Conservation (phyloP, 2,797 vertebrate genomes). For the Propithecus perrieri region DNA sequence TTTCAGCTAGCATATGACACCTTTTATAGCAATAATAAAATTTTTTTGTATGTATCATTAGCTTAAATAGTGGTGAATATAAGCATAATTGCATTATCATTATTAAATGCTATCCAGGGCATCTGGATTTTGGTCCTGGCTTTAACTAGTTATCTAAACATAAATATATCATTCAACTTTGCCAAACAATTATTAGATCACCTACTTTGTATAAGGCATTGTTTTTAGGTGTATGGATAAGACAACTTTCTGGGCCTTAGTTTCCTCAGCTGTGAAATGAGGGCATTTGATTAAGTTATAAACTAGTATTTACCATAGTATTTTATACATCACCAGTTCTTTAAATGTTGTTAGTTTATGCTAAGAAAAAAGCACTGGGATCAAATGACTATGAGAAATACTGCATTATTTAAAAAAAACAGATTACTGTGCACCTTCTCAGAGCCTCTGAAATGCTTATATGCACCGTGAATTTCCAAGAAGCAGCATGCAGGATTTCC, state of each 20-base stretch:
- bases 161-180: not conserved
- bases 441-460: conserved; percentile 6
- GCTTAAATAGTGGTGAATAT: conserved; percentile 17
- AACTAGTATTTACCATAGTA: conserved; percentile 11
- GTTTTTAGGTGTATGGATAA: conserved; percentile 5
- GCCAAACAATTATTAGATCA: not conserved
- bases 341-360: conserved; percentile 15
- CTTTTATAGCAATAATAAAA: conserved; percentile 39
- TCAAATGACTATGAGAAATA: conserved; percentile 39
- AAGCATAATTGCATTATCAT: not conserved
- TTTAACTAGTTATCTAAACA: conserved; percentile 8
- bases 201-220: not conserved
- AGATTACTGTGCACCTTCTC: not conserved
- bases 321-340: not conserved
- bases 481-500: not conserved
- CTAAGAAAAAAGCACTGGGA: not conserved
- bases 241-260: not conserved
- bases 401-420: conserved; percentile 1
- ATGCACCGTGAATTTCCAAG: not conserved
- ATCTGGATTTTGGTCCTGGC: not conserved
- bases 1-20: not conserved
- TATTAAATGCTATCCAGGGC: conserved; percentile 15
- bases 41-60: not conserved
- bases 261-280: conserved; percentile 23
- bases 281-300: not conserved